Conservation (phyloP, 2,888 invertebrate genomes). For the Blastobasis adustella region DNA sequence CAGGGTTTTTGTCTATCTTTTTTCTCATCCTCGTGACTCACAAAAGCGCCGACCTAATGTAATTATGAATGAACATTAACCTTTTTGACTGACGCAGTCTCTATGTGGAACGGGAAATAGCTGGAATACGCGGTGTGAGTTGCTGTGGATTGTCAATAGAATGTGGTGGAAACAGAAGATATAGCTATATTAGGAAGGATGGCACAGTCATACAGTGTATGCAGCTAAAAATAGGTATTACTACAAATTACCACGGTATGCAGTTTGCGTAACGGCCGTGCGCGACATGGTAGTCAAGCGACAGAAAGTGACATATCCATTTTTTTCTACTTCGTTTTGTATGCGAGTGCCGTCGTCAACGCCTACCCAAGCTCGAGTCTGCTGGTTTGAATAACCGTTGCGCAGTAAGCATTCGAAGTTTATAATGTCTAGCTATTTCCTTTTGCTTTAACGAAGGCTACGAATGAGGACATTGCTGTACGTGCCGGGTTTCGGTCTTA, state of each 20-base stretch:
- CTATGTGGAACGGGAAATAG: no score
- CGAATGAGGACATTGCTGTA: no score
- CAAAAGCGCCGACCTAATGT: conserved; percentile 47
- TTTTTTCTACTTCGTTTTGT: background rate
- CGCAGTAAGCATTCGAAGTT: conserved; percentile 37
- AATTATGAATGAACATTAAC: conserved; percentile 42
- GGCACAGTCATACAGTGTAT: no score
- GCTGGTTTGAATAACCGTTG: conserved; percentile 32
- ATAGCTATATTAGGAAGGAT: no score
- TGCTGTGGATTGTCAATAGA: background rate
- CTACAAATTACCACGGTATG: no score
- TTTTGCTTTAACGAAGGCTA: no score
- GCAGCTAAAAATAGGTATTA: no score
- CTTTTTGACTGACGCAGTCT: conserved; percentile 11
- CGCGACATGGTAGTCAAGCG: background rate
- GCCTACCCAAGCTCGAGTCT: conserved; percentile 3
- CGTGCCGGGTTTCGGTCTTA: no score
- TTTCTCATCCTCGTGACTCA: conserved; percentile 38
- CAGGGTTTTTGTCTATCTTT: conserved; percentile 24
- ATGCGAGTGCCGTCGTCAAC: conserved; percentile 1
- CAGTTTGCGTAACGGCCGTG: background rate
- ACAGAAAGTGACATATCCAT: conserved; percentile 1
- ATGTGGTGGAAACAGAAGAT: no score
- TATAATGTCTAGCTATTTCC: conserved; percentile 1
- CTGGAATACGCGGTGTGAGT: background rate